Evolutionary conservation across 2,797 vertebrate genomes (phyloP).

Genomic region (Mallotus villosus): DNA sequence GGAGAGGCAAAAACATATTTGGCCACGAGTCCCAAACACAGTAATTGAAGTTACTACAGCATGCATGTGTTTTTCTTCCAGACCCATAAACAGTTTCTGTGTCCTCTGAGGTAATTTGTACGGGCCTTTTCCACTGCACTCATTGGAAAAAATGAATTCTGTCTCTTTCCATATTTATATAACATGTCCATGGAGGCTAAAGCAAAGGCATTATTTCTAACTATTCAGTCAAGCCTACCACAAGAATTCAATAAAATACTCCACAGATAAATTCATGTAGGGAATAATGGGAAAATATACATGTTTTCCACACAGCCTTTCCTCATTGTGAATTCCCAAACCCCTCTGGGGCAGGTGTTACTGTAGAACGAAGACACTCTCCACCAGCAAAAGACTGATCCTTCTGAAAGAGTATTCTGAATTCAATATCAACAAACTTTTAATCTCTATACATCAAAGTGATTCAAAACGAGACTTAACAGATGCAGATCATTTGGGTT

Average conservation of each 20-base stretch:
- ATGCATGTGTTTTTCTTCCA: neutral
- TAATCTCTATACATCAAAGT: too few relatives aligned
- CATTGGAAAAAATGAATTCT: constrained; percentile 19
- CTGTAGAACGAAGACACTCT: neutral
- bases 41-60: neutral
- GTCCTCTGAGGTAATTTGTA: constrained; percentile 20
- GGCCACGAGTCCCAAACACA: neutral
- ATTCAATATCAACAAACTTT: neutral
- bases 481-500: too few relatives aligned
- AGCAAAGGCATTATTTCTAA: constrained; percentile 36
- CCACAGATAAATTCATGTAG: constrained; percentile 24
- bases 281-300: constrained; percentile 25
- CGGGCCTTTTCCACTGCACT: constrained; percentile 13
- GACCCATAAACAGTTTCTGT: constrained; percentile 23
- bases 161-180: constrained; percentile 20
- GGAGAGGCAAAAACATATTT: neutral
- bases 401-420: neutral
- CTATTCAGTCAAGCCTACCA: constrained; percentile 27
- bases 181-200: constrained; percentile 28
- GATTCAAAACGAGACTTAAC: too few relatives aligned
- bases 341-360: neutral
- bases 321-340: neutral
- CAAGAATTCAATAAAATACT: constrained; percentile 42
- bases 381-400: neutral
- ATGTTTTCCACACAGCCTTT: constrained; percentile 27